phyloP scores from a whole-genome alignment of 2,888 invertebrate species.

The Thelaira solivaga region DNA sequence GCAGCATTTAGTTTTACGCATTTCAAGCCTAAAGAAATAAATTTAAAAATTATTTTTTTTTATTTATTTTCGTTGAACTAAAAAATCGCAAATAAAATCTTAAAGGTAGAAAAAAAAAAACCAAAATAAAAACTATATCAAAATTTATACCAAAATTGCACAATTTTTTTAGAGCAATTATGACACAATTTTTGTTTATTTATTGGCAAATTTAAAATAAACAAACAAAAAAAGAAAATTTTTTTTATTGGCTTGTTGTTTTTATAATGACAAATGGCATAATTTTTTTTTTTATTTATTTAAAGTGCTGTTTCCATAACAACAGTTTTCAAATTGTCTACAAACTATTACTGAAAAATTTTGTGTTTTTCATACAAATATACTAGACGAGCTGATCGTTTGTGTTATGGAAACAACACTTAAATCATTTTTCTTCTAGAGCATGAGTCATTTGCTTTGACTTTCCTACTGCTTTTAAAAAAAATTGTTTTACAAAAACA shows the following conservation, averaged over 20 bases:
- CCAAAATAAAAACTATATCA: slow-evolving; percentile 9
- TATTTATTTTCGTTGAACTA: slow-evolving; percentile 16
- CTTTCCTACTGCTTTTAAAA: too few species aligned
- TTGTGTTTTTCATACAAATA: too few species aligned
- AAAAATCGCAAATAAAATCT: slow-evolving; percentile 5
- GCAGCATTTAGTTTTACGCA: slow-evolving; percentile 16
- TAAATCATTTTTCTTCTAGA: too few species aligned
- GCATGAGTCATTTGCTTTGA: too few species aligned
- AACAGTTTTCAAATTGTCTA: too few species aligned
- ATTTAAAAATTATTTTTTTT: slow-evolving; percentile 23
- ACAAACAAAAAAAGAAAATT: not conserved
- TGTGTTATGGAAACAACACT: too few species aligned
- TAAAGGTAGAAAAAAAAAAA: not conserved
- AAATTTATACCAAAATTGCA: slow-evolving; percentile 28
- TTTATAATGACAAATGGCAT: too few species aligned
- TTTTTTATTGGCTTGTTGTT: not conserved
- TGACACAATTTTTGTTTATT: not conserved
- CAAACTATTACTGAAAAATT: too few species aligned
- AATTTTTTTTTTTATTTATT: too few species aligned
- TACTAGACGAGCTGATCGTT: too few species aligned
- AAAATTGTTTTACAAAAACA: too few species aligned
- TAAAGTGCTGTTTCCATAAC: too few species aligned
- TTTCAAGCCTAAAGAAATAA: slow-evolving; percentile 18
- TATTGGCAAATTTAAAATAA: not conserved
- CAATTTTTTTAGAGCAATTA: slow-evolving; percentile 25